Percentiles rank a stretch among this genome's conserved stretches.
Evolutionary conservation across 2,113 vertebrate genomes (phyloP).

Genomic region (Rhodinocichla rosea): DNA sequence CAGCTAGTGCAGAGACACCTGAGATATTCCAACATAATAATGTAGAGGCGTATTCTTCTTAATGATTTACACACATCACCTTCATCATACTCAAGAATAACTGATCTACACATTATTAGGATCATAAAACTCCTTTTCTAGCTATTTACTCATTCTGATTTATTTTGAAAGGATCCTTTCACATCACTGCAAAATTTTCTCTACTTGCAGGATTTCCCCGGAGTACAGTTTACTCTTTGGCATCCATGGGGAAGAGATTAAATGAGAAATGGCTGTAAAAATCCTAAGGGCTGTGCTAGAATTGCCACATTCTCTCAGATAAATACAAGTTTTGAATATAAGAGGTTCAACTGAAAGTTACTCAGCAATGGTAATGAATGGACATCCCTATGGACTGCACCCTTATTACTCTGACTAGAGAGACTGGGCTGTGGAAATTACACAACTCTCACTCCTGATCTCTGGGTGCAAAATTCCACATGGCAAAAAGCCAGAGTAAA

Average conservation of each 20-base stretch:
- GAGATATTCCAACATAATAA: background rate
- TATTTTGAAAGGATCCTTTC: background rate
- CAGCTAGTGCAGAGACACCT: background rate
- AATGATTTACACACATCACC: background rate
- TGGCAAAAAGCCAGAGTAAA: conserved; percentile 56
- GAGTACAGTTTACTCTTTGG: background rate
- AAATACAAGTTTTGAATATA: background rate
- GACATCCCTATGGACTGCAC: background rate
- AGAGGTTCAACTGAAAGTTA: background rate
- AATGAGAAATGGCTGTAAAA: background rate
- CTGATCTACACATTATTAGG: background rate
- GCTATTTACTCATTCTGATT: background rate
- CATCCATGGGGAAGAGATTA: background rate
- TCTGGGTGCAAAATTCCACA: conserved; percentile 2
- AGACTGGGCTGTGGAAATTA: background rate
- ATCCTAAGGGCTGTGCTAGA: background rate
- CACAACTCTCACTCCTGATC: background rate
- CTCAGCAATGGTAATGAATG: background rate
- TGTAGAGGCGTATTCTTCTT: background rate
- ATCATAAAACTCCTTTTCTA: conserved; percentile 41
- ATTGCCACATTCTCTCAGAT: background rate
- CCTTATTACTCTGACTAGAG: background rate
- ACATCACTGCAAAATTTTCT: background rate
- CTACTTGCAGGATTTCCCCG: background rate
- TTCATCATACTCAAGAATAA: background rate